phyloP scores from a whole-genome alignment of 2,888 invertebrate genomes.

The Antitype chi region DNA sequence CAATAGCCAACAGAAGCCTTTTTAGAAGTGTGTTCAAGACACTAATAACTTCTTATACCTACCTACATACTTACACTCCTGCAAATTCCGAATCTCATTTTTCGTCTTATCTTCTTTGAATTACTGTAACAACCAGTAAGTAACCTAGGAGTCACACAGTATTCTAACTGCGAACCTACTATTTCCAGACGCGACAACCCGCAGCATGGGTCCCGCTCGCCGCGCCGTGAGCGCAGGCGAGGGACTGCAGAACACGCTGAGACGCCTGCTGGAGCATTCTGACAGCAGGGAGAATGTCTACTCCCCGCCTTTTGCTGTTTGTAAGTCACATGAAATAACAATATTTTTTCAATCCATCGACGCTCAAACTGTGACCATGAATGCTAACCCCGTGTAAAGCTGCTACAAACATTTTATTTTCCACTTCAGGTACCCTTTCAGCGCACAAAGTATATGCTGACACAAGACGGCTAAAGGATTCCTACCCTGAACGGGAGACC shows the following conservation, averaged over 20 bases:
- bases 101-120: background rate
- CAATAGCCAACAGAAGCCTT: too few species aligned
- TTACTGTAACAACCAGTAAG: background rate
- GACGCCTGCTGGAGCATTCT: slow-evolving; percentile 93
- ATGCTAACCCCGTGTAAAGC: too few species aligned
- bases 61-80: too few species aligned
- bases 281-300: slow-evolving; percentile 94
- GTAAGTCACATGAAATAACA: slow-evolving; percentile 61
- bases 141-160: too few species aligned
- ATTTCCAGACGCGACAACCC: slow-evolving; percentile 81
- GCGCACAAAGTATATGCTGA: slow-evolving; percentile 87
- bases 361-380: too few species aligned
- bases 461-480: slow-evolving; percentile 80
- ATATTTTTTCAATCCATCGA: too few species aligned
- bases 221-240: slow-evolving; percentile 90
- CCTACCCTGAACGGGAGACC: slow-evolving; percentile 79
- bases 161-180: background rate
- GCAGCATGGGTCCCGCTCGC: slow-evolving; percentile 77
- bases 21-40: too few species aligned
- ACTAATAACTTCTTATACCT: background rate
- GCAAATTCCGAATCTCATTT: too few species aligned
- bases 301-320: slow-evolving; percentile 85
- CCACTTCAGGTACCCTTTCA: slow-evolving; percentile 68
- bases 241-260: slow-evolving; percentile 94
- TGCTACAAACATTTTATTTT: background rate